Conservation (phyloP, 2,888 invertebrate species). For the Chrysolina americana region DNA sequence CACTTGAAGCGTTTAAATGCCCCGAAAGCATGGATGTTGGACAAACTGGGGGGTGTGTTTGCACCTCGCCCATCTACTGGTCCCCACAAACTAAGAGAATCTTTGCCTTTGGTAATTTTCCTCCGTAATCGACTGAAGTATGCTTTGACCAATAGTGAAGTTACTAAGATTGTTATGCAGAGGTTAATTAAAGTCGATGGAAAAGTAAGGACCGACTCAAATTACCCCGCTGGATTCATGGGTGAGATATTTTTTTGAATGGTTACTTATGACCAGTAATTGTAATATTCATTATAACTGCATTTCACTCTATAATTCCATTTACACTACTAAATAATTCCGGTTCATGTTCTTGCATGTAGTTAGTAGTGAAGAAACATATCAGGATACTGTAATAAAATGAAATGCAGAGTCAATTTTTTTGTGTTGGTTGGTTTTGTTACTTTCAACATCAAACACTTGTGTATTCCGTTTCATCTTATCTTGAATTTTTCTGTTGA, state of each 20-base stretch:
- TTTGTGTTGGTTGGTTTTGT: too few relatives aligned
- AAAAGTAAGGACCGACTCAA: constrained; percentile 97
- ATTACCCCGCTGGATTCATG: constrained; percentile 99
- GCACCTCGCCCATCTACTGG: constrained; percentile 98
- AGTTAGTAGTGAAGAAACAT: too few relatives aligned
- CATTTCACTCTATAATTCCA: too few relatives aligned
- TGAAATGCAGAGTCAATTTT: too few relatives aligned
- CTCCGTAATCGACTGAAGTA: constrained; percentile 98
- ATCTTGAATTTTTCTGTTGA: too few relatives aligned
- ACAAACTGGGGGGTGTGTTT: constrained; percentile 97
- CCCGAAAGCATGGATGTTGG: constrained; percentile 99
- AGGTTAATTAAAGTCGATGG: constrained; percentile 98
- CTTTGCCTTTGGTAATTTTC: constrained; percentile 95
- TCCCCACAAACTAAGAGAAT: constrained; percentile 98
- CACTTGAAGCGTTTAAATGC: constrained; percentile 99
- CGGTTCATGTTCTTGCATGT: too few relatives aligned
- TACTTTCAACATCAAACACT: too few relatives aligned
- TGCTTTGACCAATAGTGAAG: constrained; percentile 96
- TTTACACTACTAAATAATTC: too few relatives aligned
- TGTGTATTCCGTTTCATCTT: too few relatives aligned
- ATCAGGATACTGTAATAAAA: too few relatives aligned
- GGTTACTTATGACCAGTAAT: too few relatives aligned
- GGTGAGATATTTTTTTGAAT: constrained; percentile 76
- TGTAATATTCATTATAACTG: too few relatives aligned
- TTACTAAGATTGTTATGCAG: constrained; percentile 98